Evolutionary conservation across 2,113 vertebrate species (phyloP).

Genomic region (Leptocoma aspasia): DNA sequence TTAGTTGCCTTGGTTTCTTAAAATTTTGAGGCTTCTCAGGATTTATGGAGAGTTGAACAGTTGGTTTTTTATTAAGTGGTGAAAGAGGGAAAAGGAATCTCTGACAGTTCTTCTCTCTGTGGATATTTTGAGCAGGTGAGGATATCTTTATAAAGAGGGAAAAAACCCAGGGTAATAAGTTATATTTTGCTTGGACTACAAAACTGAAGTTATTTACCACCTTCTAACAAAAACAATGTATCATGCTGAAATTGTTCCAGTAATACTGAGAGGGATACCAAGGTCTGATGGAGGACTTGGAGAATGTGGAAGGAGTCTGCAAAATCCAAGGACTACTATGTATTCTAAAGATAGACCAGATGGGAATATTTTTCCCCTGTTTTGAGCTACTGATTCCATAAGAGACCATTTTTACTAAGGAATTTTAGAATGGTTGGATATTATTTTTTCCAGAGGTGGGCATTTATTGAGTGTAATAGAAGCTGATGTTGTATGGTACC

Average conservation of each 20-base stretch:
- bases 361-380: not conserved
- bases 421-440: not conserved
- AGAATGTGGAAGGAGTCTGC: not conserved
- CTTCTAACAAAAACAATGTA: not conserved
- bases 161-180: not conserved
- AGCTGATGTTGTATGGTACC: not conserved
- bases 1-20: not conserved
- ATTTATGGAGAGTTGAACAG: not conserved
- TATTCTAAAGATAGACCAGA: not conserved
- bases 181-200: not conserved
- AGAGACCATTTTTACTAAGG: not conserved
- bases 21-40: not conserved
- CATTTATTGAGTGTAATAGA: not conserved
- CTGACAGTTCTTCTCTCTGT: not conserved
- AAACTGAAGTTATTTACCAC: not conserved
- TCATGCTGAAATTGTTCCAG: not conserved
- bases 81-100: not conserved
- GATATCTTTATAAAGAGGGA: not conserved
- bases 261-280: not conserved
- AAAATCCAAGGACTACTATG: not conserved
- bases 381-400: not conserved
- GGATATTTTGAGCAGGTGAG: not conserved
- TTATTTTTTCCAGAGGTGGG: not conserved
- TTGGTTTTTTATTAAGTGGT: not conserved
- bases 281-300: not conserved